Conservation (phyloP, 2,888 invertebrate genomes). For the Asteroscopus sphinx region DNA sequence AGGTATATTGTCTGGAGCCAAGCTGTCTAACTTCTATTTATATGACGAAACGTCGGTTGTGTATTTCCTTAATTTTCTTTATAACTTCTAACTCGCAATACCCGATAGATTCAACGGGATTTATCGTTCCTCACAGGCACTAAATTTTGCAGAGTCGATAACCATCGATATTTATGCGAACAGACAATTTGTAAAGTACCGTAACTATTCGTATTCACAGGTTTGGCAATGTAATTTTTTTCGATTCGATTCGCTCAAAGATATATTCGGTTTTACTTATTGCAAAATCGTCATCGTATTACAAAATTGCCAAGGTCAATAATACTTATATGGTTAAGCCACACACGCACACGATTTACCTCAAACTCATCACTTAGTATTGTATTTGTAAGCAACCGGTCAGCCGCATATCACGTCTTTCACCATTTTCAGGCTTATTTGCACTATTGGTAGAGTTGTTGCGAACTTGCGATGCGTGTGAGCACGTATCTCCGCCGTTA, state of each 20-base stretch:
- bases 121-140: slow-evolving; percentile 4
- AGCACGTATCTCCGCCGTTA: slow-evolving; percentile 65
- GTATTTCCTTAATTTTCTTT: neutral
- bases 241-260: slow-evolving; percentile 38
- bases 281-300: slow-evolving; percentile 53
- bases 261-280: slow-evolving; percentile 39
- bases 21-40: neutral
- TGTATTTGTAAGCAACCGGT: slow-evolving; percentile 54
- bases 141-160: slow-evolving; percentile 9
- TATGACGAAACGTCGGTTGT: neutral
- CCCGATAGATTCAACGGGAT: slow-evolving; percentile 9
- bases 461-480: slow-evolving; percentile 47
- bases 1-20: neutral
- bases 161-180: slow-evolving; percentile 19
- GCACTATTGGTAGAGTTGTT: slow-evolving; percentile 35
- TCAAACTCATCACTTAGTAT: slow-evolving; percentile 55
- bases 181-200: slow-evolving; percentile 15
- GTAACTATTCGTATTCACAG: slow-evolving; percentile 14
- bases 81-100: neutral
- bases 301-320: slow-evolving; percentile 61
- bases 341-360: slow-evolving; percentile 58
- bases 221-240: slow-evolving; percentile 32
- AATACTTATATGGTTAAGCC: slow-evolving; percentile 57
- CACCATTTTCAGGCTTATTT: slow-evolving; percentile 55
- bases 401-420: slow-evolving; percentile 61